These are phyloP conservation scores for Saccostrea glomerata DNA, from an alignment of 1,140 invertebrate species.

Conservation along the genomic window DNA sequence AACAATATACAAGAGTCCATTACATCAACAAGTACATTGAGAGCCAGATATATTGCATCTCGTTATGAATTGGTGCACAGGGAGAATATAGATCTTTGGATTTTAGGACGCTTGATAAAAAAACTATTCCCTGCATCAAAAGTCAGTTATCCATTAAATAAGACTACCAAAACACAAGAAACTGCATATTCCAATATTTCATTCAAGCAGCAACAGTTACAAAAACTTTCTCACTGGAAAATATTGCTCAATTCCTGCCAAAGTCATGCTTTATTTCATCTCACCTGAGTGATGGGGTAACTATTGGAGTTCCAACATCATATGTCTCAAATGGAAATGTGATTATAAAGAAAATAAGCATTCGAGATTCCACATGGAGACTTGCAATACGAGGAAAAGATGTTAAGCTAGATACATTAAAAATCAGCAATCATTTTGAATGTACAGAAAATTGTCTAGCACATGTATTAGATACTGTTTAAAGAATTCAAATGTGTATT, in stretches of 20 bases:
- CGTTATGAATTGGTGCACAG: not conserved
- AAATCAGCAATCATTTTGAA: not conserved
- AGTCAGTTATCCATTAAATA: not conserved
- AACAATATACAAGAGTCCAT: not conserved
- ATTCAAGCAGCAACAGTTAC: not conserved
- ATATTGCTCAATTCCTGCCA: not conserved
- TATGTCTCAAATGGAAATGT: not conserved
- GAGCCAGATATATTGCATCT: not conserved
- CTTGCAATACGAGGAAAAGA: not conserved
- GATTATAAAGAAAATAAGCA: not conserved
- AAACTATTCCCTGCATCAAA: not conserved
- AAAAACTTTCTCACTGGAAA: not conserved
- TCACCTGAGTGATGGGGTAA: not conserved
- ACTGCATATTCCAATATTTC: not conserved
- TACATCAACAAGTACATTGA: not conserved
- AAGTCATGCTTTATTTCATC: not conserved
- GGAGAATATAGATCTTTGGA: not conserved
- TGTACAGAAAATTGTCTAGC: not conserved
- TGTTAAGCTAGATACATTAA: not conserved
- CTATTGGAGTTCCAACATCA: not conserved
- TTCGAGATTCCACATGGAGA: not conserved
- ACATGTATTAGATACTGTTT: not conserved
- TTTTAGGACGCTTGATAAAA: not conserved
- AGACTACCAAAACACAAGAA: not conserved
- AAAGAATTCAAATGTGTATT: not conserved